These are phyloP conservation scores for Ichneumoninae sp. DNA, from an alignment of 2,888 invertebrate genomes.

Conservation along the genomic window DNA sequence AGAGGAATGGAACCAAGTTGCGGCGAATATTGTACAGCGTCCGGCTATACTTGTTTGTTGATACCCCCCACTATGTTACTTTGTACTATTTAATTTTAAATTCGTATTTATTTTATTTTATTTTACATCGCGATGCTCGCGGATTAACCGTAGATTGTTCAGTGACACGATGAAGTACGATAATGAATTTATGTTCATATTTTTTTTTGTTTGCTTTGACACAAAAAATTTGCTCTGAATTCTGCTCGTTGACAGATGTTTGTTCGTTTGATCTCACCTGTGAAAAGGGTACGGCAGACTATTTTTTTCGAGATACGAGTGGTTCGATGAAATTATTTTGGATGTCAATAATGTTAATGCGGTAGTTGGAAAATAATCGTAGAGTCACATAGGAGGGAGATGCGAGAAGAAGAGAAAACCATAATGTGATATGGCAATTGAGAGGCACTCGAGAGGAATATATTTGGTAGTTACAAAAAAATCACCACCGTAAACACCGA, in stretches of 20 bases:
- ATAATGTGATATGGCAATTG: slow-evolving; percentile 44
- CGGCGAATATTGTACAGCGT: slow-evolving; percentile 15
- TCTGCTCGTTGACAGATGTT: slow-evolving; percentile 3
- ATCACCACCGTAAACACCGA: slow-evolving; percentile 46
- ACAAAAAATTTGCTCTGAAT: slow-evolving; percentile 12
- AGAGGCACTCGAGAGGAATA: slow-evolving; percentile 48
- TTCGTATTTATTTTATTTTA: slow-evolving; percentile 63
- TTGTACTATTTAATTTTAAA: slow-evolving; percentile 58
- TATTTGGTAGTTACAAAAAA: slow-evolving; percentile 48
- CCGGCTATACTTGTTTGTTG: slow-evolving; percentile 35
- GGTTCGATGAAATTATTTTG: slow-evolving; percentile 45
- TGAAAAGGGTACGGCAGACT: slow-evolving; percentile 49
- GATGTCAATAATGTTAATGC: slow-evolving; percentile 57
- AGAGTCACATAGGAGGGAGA: slow-evolving; percentile 39
- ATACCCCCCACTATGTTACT: slow-evolving; percentile 32
- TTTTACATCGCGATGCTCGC: slow-evolving; percentile 36
- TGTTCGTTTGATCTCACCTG: slow-evolving; percentile 38
- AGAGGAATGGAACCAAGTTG: slow-evolving; percentile 6
- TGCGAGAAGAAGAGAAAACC: slow-evolving; percentile 21
- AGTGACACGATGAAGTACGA: slow-evolving; percentile 51
- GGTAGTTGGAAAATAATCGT: slow-evolving; percentile 58
- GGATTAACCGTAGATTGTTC: slow-evolving; percentile 38
- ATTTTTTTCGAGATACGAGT: slow-evolving; percentile 12
- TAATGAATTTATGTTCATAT: slow-evolving; percentile 45
- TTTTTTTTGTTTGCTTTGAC: slow-evolving; percentile 27